These are phyloP conservation scores for Maniola jurtina DNA, from an alignment of 1,140 invertebrate genomes.

Conservation along the genomic window DNA sequence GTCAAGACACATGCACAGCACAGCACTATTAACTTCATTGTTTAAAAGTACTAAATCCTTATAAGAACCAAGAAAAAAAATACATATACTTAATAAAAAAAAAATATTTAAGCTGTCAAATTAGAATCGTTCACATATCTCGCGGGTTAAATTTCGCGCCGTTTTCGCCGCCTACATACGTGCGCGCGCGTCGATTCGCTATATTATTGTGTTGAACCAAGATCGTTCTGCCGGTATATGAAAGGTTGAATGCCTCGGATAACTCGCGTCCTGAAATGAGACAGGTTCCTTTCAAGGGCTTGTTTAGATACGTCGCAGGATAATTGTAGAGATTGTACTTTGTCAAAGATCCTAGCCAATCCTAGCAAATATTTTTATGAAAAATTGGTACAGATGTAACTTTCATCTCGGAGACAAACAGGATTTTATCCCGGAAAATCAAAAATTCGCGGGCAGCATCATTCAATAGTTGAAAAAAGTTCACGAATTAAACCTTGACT, in stretches of 20 bases:
- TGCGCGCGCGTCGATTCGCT: conserved; percentile 41
- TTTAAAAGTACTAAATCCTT: conserved; percentile 22
- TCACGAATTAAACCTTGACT: too few relatives aligned
- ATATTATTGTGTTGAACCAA: conserved; percentile 44
- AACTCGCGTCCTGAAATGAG: conserved; percentile 24
- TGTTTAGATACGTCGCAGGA: conserved; percentile 6
- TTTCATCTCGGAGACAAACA: too few relatives aligned
- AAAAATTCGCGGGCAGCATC: too few relatives aligned
- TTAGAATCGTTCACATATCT: conserved; percentile 39
- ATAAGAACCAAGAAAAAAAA: not conserved
- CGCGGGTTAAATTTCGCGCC: conserved; percentile 35
- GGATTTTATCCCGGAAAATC: too few relatives aligned
- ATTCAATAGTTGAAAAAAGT: too few relatives aligned
- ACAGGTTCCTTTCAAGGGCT: conserved; percentile 30
- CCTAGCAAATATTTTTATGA: not conserved
- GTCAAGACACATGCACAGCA: conserved; percentile 51
- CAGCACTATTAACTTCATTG: conserved; percentile 57
- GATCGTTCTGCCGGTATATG: conserved; percentile 29
- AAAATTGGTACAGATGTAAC: too few relatives aligned
- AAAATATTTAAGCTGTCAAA: conserved; percentile 29
- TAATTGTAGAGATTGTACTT: not conserved
- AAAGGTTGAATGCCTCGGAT: conserved; percentile 29
- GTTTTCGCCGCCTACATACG: conserved; percentile 35
- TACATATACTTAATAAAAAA: conserved; percentile 3
- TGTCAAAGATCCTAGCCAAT: not conserved